Percentiles rank a stretch among this genome's conserved stretches.
Evolutionary conservation across 2,113 vertebrate genomes (phyloP).

Genomic region (Hucho hucho): DNA sequence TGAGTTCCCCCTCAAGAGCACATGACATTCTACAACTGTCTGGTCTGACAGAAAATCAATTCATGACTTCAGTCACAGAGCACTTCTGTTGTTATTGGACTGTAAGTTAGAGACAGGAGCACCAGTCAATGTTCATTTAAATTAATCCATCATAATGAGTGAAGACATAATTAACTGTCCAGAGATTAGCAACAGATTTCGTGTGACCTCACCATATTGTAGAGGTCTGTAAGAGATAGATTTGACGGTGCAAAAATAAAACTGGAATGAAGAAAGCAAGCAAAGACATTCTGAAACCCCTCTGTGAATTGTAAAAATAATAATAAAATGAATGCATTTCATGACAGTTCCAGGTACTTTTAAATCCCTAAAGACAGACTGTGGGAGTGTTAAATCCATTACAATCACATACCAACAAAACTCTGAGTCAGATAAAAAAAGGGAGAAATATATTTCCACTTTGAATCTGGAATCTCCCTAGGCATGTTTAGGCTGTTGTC

Average conservation of each 20-base stretch:
- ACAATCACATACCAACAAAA: slow-evolving; percentile 11
- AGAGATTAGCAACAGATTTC: not conserved
- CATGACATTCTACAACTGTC: not conserved
- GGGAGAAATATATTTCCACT: not conserved
- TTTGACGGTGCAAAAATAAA: not conserved
- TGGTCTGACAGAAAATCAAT: not conserved
- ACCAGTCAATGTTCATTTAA: not conserved
- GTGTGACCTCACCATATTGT: not conserved
- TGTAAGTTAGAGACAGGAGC: not conserved
- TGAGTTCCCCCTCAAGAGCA: not conserved
- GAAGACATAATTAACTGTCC: not conserved
- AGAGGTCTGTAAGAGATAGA: not conserved
- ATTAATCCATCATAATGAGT: not conserved
- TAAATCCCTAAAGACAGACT: slow-evolving; percentile 45
- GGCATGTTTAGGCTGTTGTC: slow-evolving; percentile 33
- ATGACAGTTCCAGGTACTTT: slow-evolving; percentile 51
- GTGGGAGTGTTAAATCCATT: slow-evolving; percentile 52
- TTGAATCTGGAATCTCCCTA: slow-evolving; percentile 17
- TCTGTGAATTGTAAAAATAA: slow-evolving; percentile 27
- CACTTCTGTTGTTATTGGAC: not conserved
- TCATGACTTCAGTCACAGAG: too few species aligned
- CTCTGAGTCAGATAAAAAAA: slow-evolving; percentile 2
- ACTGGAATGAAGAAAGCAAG: slow-evolving; percentile 7
- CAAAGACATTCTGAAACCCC: slow-evolving; percentile 6
- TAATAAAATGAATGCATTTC: slow-evolving; percentile 26